Conservation (phyloP, 2,113 vertebrate species). For the Triplophysa siluroides region DNA sequence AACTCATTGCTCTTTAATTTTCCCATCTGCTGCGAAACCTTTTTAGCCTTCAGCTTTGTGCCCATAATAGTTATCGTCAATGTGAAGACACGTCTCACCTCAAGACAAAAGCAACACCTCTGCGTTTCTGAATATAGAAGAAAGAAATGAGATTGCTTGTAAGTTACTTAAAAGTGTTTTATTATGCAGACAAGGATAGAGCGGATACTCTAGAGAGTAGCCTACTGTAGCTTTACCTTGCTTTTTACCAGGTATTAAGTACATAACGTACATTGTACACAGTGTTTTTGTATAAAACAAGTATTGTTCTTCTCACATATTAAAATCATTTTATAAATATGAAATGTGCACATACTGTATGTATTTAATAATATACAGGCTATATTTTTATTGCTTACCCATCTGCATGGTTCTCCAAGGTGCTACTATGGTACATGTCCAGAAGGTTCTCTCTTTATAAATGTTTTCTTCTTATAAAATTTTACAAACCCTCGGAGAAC, state of each 20-base stretch:
- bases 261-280: no score
- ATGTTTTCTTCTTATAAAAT: neutral
- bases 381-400: no score
- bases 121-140: constrained; percentile 16
- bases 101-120: constrained; percentile 42
- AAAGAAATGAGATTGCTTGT: neutral
- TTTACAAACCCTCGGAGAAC: constrained; percentile 3
- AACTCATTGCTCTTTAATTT: constrained; percentile 37
- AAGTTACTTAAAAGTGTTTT: no score
- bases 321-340: no score
- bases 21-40: constrained; percentile 49
- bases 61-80: constrained; percentile 53
- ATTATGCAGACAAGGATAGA: neutral
- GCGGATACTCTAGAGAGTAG: no score
- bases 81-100: constrained; percentile 43
- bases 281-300: no score
- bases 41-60: constrained; percentile 54
- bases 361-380: no score
- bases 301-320: no score
- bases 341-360: no score
- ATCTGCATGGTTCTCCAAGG: neutral
- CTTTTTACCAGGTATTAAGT: no score
- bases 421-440: neutral
- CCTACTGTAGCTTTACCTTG: no score
- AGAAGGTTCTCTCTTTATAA: neutral